Conservation (phyloP, 92 coral and sea anemone species). For the Porites rus region DNA sequence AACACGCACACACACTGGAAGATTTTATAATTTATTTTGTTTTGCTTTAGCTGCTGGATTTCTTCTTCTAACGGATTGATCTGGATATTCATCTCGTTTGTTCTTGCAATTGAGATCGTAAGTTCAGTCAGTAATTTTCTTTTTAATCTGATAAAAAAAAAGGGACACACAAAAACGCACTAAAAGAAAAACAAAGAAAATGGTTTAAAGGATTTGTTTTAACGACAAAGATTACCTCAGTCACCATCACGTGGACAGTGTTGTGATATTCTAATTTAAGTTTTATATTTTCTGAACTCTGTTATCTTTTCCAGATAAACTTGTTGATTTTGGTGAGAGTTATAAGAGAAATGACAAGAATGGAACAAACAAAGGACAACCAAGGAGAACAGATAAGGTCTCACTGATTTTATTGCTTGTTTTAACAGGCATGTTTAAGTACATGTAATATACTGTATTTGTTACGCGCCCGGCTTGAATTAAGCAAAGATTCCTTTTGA, state of each 20-base stretch:
- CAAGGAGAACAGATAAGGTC: background rate
- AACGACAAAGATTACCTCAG: too few relatives aligned
- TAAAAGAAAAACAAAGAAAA: too few relatives aligned
- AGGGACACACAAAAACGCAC: too few relatives aligned
- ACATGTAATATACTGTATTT: too few relatives aligned
- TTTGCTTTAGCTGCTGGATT: background rate
- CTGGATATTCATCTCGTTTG: constrained; percentile 6
- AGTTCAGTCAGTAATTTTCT: background rate
- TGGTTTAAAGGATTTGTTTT: too few relatives aligned
- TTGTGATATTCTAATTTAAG: too few relatives aligned
- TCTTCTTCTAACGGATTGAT: background rate
- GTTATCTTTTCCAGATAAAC: background rate
- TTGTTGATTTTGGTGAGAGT: background rate
- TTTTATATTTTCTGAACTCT: too few relatives aligned
- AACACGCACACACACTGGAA: background rate
- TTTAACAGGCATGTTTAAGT: too few relatives aligned
- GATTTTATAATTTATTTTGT: background rate
- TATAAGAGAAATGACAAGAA: background rate
- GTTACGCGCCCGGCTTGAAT: too few relatives aligned
- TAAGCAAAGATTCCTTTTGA: too few relatives aligned
- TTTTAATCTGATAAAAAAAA: background rate
- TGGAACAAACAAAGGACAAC: background rate
- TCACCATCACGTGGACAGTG: too few relatives aligned
- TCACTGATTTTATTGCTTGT: background rate
- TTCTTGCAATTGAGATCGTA: background rate